A percentile compares a stretch with the other conserved stretches of the same genome.
Evolutionary conservation across 1,140 invertebrate species (phyloP).

Genomic region (Ceratosolen solmsi): DNA sequence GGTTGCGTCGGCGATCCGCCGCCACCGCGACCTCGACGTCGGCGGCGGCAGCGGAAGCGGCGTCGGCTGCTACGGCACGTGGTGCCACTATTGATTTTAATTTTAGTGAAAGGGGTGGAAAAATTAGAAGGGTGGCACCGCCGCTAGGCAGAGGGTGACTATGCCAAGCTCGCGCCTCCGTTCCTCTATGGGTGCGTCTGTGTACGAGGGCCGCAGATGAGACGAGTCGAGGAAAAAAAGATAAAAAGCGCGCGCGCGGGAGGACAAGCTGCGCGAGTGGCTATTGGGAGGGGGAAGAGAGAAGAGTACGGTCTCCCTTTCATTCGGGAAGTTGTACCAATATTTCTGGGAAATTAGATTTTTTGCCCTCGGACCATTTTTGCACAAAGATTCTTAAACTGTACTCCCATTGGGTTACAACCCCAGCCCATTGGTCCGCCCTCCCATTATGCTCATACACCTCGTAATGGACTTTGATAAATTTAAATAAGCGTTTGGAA

Average conservation of each 20-base stretch:
- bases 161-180: slow-evolving; percentile 11
- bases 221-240: neutral
- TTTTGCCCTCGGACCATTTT: neutral
- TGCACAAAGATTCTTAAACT: too few species aligned
- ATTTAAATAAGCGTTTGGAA: neutral
- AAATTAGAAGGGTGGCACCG: slow-evolving; percentile 74
- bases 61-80: slow-evolving; percentile 66
- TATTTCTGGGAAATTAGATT: slow-evolving; percentile 26
- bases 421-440: too few species aligned
- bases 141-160: slow-evolving; percentile 62
- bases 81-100: slow-evolving; percentile 76
- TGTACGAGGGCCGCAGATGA: neutral
- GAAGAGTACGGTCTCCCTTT: too few species aligned
- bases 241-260: neutral
- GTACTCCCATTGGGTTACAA: neutral
- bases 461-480: neutral
- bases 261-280: too few species aligned
- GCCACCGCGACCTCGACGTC: slow-evolving; percentile 63
- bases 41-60: slow-evolving; percentile 42
- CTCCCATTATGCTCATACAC: too few species aligned
- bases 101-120: slow-evolving; percentile 76
- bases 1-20: slow-evolving; percentile 47
- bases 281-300: too few species aligned
- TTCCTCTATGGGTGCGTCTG: neutral
- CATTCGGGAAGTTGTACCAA: slow-evolving; percentile 53